Conservation (phyloP, 2,113 vertebrate species). For the Hydrochoerus hydrochaeris region DNA sequence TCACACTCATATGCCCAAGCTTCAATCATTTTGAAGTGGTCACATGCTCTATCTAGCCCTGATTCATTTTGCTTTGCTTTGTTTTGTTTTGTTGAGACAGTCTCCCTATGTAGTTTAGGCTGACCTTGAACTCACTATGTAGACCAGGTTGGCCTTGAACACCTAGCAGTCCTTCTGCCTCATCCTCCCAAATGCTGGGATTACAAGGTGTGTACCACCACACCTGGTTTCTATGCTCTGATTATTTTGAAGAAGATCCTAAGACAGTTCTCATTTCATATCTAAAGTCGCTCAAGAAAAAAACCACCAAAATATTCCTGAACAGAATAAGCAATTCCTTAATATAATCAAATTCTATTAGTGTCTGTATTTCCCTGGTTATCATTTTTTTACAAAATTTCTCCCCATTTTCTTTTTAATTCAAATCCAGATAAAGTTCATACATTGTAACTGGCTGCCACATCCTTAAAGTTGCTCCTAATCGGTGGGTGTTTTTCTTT, state of each 20-base stretch:
- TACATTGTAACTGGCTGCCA: not conserved
- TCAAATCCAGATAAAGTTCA: not conserved
- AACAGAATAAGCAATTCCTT: not conserved
- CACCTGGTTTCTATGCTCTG: not conserved
- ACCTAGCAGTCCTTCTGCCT: not conserved
- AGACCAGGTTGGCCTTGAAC: not conserved
- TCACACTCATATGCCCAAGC: rapidly evolving
- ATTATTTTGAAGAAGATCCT: slow-evolving; percentile 18
- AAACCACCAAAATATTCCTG: not conserved
- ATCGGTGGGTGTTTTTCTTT: not conserved
- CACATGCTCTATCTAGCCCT: not conserved
- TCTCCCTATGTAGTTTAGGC: not conserved
- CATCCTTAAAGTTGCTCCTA: not conserved
- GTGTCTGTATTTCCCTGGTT: not conserved
- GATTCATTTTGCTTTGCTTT: not conserved
- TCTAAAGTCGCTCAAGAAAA: not conserved
- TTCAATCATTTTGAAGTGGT: not conserved
- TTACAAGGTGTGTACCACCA: not conserved
- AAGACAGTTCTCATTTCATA: not conserved
- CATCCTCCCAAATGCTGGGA: not conserved
- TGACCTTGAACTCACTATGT: not conserved
- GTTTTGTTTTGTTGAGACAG: not conserved
- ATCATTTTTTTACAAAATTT: not conserved
- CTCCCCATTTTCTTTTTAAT: not conserved
- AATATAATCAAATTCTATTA: not conserved